Percentiles rank a stretch among this genome's conserved stretches.
Conservation (phyloP, 2,888 invertebrate species). For the Clusia tigrina region DNA sequence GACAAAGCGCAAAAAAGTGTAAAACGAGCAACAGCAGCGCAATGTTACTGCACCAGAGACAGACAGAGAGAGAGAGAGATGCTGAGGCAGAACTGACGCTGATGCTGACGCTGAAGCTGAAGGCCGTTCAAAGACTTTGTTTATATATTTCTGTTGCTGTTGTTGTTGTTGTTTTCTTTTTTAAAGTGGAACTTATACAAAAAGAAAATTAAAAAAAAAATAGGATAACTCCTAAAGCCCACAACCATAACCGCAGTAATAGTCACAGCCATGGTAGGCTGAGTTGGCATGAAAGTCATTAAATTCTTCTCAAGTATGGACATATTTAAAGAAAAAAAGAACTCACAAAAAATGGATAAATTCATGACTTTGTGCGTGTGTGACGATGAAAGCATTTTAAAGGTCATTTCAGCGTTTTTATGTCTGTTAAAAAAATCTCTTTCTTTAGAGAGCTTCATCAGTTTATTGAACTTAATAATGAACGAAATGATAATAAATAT, state of each 20-base stretch:
- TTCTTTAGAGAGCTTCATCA: neutral
- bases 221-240: constrained; percentile 15
- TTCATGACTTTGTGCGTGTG: constrained; percentile 3
- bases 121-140: constrained; percentile 11
- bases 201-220: constrained; percentile 5
- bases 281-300: too few species aligned
- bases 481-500: too few species aligned
- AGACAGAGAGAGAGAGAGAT: constrained; percentile 1
- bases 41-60: too few species aligned
- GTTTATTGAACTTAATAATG: constrained; percentile 11
- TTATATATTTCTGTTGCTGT: neutral
- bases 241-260: too few species aligned
- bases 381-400: neutral
- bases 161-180: neutral
- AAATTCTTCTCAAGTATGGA: constrained; percentile 16
- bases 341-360: neutral
- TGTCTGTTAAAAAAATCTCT: neutral
- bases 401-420: constrained; percentile 5
- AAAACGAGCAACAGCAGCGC: too few species aligned
- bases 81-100: too few species aligned
- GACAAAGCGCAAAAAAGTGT: neutral
- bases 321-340: constrained; percentile 15
- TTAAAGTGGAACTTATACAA: neutral
- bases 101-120: too few species aligned
- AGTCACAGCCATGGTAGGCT: too few species aligned